Evolutionary conservation across 2,888 invertebrate genomes (phyloP), one percentile per base, ranked within the genome.

Genomic region (Scotopteryx bipunctaria): DNA sequence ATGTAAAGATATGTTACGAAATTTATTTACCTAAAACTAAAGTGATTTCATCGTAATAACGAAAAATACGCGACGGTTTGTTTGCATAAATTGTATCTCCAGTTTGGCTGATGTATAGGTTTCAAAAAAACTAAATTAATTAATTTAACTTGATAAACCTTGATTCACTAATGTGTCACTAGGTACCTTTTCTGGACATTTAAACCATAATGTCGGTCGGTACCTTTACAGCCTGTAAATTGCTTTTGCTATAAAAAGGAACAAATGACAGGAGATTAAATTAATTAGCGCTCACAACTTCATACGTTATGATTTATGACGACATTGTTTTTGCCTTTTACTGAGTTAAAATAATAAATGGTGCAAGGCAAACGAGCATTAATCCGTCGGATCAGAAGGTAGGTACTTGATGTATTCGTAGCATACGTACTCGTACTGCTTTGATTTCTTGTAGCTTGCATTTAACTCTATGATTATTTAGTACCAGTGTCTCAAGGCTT

Each of bases 401-500:
- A 25, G 16, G 11, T 19, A 19, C 16, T 6, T 9, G 3, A 27
- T 11, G 9, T 27, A 27, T 11, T 27, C 9, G 27, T n/a, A n/a
- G n/a, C n/a, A n/a, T n/a, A n/a, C n/a, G n/a, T n/a, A n/a, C n/a
- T n/a, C n/a, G n/a, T n/a, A 5, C 8, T 42, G 19, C 29, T 31
- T 29, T 21, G 41, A 15, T 32, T 21, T 31, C 29, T 31, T 19
- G 41, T 27, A 17, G 40, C 27, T 9, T 9, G 6, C 27, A 11
- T 23, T 8, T 8, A 23, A 25, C 25, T 9, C n/a, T 25, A 25
- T 9, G 9, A n/a, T n/a, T n/a, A n/a, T n/a, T n/a, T n/a, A n/a
- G n/a, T 62, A 51, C 55, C 63, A 58, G 57, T 41, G 35, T 40
- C 61, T 63, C 66, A 21, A 40, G 16, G 21, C 31, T 14, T 5